phyloP scores from a whole-genome alignment of 2,888 invertebrate species.

The Eurytoma adleriae region DNA sequence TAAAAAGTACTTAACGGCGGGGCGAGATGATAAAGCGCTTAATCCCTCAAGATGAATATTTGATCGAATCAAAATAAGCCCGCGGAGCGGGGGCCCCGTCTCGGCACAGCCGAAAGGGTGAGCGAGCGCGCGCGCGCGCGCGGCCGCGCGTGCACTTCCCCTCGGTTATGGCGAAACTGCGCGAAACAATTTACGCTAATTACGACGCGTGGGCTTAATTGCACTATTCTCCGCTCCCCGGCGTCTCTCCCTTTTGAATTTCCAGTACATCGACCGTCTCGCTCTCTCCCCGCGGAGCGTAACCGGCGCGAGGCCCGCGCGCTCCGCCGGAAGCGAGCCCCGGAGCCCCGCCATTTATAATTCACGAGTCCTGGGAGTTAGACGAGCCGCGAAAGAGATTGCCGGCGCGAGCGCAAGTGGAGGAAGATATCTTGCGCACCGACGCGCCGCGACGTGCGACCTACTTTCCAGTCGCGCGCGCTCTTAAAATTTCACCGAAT shows the following conservation, averaged over 20 bases:
- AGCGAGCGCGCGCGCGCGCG: background rate
- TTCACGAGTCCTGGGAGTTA: conserved; percentile 64
- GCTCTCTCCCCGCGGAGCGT: conserved; percentile 13
- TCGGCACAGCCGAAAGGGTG: conserved; percentile 5
- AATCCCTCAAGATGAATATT: conserved; percentile 32
- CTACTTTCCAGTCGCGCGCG: conserved; percentile 34
- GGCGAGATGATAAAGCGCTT: conserved; percentile 19
- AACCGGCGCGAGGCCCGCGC: conserved; percentile 50
- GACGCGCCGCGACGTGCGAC: conserved; percentile 36
- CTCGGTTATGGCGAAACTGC: conserved; percentile 53
- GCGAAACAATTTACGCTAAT: conserved; percentile 75
- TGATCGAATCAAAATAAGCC: conserved; percentile 29
- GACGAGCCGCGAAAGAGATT: conserved; percentile 56
- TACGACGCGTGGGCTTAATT: conserved; percentile 72
- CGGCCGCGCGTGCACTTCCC: no score
- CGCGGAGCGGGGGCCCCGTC: background rate
- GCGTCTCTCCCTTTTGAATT: conserved; percentile 58
- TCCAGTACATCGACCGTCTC: conserved; percentile 44
- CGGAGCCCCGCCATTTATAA: conserved; percentile 71
- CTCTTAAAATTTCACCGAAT: conserved; percentile 34
- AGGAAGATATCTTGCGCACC: conserved; percentile 51
- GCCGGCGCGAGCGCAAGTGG: conserved; percentile 5
- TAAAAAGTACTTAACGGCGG: background rate
- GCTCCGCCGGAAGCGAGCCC: conserved; percentile 56
- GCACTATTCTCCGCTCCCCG: conserved; percentile 58